phyloP scores from a whole-genome alignment of 1,140 invertebrate species.

The Neotoxoptera formosana region DNA sequence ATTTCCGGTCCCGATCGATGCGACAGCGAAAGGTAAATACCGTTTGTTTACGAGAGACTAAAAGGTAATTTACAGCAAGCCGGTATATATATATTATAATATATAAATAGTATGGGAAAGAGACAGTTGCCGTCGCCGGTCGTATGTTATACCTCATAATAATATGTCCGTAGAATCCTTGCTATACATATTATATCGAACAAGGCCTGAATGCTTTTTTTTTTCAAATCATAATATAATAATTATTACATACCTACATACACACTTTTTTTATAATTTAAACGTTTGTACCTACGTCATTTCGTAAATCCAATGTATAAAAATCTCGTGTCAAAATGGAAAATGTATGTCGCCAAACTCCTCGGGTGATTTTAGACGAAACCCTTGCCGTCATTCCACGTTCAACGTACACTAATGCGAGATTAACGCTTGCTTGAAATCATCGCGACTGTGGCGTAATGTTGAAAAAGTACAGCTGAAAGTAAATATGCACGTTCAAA shows the following conservation, averaged over 20 bases:
- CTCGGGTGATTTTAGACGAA: too few species aligned
- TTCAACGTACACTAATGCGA: too few species aligned
- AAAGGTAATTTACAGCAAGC: neutral
- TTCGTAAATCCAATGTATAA: too few species aligned
- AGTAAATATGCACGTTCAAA: too few species aligned
- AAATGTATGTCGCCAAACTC: too few species aligned
- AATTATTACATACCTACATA: neutral
- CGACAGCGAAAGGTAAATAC: neutral
- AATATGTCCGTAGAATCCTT: neutral
- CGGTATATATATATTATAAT: too few species aligned
- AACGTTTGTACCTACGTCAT: too few species aligned
- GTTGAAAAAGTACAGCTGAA: too few species aligned
- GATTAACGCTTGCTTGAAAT: too few species aligned
- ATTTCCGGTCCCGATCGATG: neutral
- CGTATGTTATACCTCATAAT: neutral
- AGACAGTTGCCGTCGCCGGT: neutral
- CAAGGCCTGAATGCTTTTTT: neutral
- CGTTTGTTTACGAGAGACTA: neutral
- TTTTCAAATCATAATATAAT: neutral
- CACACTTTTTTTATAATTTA: neutral
- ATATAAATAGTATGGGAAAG: neutral
- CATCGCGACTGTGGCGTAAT: too few species aligned
- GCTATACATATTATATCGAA: neutral
- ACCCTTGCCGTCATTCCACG: too few species aligned
- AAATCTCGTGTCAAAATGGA: too few species aligned